These are phyloP conservation scores for Cephus sareptanus DNA, from an alignment of 2,888 invertebrate species.

Conservation along the genomic window DNA sequence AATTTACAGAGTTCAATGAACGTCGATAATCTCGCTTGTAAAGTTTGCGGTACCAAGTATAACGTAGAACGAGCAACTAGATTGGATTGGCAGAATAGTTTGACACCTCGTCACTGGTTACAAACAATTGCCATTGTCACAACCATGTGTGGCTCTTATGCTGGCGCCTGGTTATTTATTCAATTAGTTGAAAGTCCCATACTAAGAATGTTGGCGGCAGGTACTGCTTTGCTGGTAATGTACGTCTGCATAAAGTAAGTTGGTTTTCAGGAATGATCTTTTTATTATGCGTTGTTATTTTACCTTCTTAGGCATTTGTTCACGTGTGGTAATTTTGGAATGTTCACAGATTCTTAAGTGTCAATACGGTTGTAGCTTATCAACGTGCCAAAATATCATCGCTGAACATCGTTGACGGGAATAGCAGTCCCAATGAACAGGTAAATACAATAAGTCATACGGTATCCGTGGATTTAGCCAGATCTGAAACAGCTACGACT, in stretches of 20 bases:
- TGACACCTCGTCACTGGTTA: constrained; percentile 86
- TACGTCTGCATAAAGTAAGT: constrained; percentile 85
- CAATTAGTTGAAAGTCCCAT: constrained; percentile 83
- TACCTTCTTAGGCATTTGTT: not conserved
- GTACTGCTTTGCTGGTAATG: constrained; percentile 83
- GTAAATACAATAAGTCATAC: constrained; percentile 70
- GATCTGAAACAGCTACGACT: constrained; percentile 44
- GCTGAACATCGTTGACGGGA: constrained; percentile 75
- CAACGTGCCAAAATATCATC: constrained; percentile 91
- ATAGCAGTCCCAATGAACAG: constrained; percentile 52
- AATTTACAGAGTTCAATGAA: constrained; percentile 73
- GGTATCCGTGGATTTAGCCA: constrained; percentile 65
- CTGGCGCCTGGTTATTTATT: constrained; percentile 83
- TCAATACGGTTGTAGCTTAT: constrained; percentile 90
- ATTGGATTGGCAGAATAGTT: constrained; percentile 86
- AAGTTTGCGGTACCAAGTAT: constrained; percentile 87
- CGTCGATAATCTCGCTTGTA: constrained; percentile 79
- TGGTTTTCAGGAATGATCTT: constrained; percentile 3
- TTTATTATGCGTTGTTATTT: not conserved
- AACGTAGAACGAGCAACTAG: constrained; percentile 81
- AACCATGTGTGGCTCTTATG: constrained; percentile 81
- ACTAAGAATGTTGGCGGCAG: constrained; percentile 83
- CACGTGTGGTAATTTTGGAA: not conserved
- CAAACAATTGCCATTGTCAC: constrained; percentile 84
- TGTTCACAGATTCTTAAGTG: constrained; percentile 80